Base-by-base conservation (phyloP, 2,888 invertebrate species). In the Drosophila diplacantha region DNA sequence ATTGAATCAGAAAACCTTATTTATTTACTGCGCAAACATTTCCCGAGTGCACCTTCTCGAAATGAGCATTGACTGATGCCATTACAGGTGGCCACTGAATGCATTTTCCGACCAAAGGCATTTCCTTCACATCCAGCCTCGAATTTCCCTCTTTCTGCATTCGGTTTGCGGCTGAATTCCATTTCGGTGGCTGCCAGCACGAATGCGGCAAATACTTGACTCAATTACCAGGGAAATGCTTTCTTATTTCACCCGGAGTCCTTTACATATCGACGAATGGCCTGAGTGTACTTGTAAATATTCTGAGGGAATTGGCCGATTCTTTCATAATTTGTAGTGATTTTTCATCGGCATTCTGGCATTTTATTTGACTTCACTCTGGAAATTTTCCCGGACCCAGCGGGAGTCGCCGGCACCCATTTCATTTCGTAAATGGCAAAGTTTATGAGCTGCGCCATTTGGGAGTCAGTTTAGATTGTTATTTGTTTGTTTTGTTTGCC, bases 401-500 rank as follows among this genome's bases (percentile, higher is more conserved):
- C 3, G 24, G 9, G 16, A 16, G 35, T 11, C 18, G 18, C 16
- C 37, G 29, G 29, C 41, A 12, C 43, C 47, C 37, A 31, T 44
- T 49, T 41, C 11, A 58, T 58, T 59, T 62, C 35, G 69, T 60
- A 79, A 76, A 69, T 71, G 69, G 44, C 52, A 62, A 75, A 74
- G 59, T 71, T 76, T 76, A 81, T 64, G 78, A 60, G 68, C 56
- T 63, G 53, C 56, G 61, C 73, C 79, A 75, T 73, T 75, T 63
- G 81, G 75, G 72, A 65, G 64, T 38, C 50, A 46, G 47, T 46
- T 69, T 68, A 52, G 41, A 35, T 69, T 68, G 54, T 54, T 67
- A 41, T 50, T 68, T 64, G 61, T 67, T 66, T 66, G 52, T 44
- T 58, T 52, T 58, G 47, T 54, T 66, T 34, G 32, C 50, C 35